phyloP scores from a whole-genome alignment of 2,888 invertebrate species.

The Tinea trinotella region DNA sequence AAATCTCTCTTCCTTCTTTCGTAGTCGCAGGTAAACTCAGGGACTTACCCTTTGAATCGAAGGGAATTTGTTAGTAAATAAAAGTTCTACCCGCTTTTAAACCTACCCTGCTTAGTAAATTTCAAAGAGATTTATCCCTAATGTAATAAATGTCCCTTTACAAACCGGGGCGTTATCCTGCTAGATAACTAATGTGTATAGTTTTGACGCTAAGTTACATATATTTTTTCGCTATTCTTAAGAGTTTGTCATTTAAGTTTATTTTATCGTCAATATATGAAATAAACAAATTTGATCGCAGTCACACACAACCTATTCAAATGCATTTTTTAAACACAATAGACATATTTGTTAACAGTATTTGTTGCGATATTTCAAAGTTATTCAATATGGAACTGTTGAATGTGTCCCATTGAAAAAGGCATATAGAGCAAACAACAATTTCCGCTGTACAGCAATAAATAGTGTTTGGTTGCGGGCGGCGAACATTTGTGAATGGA shows the following conservation, averaged over 20 bases:
- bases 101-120: constrained; percentile 3
- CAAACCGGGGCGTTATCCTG: no score
- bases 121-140: background rate
- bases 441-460: constrained; percentile 35
- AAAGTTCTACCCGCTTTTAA: background rate
- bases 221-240: no score
- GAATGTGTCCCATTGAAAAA: constrained; percentile 17
- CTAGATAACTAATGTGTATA: no score
- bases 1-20: constrained; percentile 19
- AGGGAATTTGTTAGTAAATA: constrained; percentile 16
- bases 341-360: constrained; percentile 2
- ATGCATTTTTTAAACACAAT: background rate
- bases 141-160: background rate
- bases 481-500: constrained; percentile 26
- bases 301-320: background rate
- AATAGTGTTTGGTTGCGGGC: constrained; percentile 26
- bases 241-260: no score
- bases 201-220: no score
- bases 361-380: constrained; percentile 1
- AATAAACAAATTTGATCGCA: background rate
- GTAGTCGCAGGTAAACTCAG: constrained; percentile 16
- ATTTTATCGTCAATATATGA: no score
- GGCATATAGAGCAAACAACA: constrained; percentile 16
- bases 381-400: constrained; percentile 14
- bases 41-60: constrained; percentile 18